Evolutionary conservation across 2,797 vertebrate species (phyloP), one percentile per base, ranked within the genome.

Genomic region (Enteromius anoplus): DNA sequence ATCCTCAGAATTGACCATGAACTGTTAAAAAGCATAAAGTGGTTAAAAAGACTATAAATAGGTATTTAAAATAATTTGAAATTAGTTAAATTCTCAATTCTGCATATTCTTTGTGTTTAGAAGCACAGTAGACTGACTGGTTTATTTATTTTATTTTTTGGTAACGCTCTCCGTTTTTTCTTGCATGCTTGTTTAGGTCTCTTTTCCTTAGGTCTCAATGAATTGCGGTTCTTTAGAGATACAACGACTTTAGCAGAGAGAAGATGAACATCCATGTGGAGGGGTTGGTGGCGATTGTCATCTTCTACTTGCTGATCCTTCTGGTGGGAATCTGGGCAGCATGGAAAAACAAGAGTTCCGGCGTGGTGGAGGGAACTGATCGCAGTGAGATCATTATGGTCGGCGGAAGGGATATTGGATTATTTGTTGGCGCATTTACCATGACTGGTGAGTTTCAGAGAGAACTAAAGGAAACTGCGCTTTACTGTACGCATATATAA

Each of bases 261-360:
- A 92, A 87, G 80, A 97, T 99, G 97, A 91, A 96, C 92, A 96
- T 99, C 93, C 97, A 98, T 82, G 94, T 94, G 77, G 98, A 97
- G 88, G 98, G 98, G 81, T 93, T 99, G 84, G 94, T 97, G 90
- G 97, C 98, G 64, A 98, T 99, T 89, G 93, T 96, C 86, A 29
- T 98, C 58, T 99, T 99, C 93, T 99, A 99, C 88, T 78, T 98
- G 71, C 94, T 97, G 32, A 99, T 99, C 88, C 92, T 99, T 83
- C 83, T 94, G 68, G 98, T 99, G 90, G 98, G 98, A 80, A 98
- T 99, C 93, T 99, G 98, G 98, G 98, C 98, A 86, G 97, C 98
- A 81, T 98, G 97, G 98, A 98, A 97, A 93, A 99, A 97, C 93
- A 99, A 98, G 88, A 96, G 97, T 93, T 95, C 94, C 0, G 93